phyloP scores from a whole-genome alignment of 2,888 invertebrate genomes.

The Campaea margaritaria region DNA sequence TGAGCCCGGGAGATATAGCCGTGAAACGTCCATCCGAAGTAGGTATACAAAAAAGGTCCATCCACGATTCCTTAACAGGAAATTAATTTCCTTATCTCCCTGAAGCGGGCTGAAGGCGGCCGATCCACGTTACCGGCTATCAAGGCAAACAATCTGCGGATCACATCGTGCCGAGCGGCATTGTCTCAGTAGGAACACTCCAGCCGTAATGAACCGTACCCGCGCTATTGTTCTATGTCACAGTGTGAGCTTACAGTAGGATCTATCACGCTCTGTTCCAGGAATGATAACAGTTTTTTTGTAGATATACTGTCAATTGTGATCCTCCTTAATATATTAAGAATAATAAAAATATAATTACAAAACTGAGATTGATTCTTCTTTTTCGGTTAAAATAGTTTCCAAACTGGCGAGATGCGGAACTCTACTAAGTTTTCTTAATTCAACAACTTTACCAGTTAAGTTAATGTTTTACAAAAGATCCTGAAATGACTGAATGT shows the following conservation, averaged over 20 bases:
- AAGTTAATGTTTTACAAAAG: too few relatives aligned
- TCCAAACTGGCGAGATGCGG: too few relatives aligned
- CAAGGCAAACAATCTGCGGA: conserved; percentile 6
- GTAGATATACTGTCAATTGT: too few relatives aligned
- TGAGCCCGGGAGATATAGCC: background rate
- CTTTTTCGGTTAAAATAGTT: too few relatives aligned
- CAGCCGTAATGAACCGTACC: conserved; percentile 13
- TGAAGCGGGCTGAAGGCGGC: background rate
- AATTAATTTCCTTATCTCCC: conserved; percentile 10
- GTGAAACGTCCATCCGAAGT: background rate
- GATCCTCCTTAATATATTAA: too few relatives aligned
- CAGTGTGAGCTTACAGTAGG: conserved; percentile 1
- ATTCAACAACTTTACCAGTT: too few relatives aligned
- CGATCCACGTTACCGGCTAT: background rate
- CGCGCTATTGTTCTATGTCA: conserved; percentile 10
- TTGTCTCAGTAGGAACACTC: conserved; percentile 17
- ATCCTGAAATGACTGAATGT: too few relatives aligned
- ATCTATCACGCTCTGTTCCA: background rate
- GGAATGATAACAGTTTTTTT: too few relatives aligned
- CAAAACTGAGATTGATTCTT: too few relatives aligned
- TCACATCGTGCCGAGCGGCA: background rate
- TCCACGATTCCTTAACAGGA: conserved; percentile 1
- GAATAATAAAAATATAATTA: too few relatives aligned
- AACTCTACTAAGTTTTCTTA: too few relatives aligned
- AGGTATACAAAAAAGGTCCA: background rate